phyloP scores from a whole-genome alignment of 2,113 vertebrate genomes.

The Lophotis ruficrista region DNA sequence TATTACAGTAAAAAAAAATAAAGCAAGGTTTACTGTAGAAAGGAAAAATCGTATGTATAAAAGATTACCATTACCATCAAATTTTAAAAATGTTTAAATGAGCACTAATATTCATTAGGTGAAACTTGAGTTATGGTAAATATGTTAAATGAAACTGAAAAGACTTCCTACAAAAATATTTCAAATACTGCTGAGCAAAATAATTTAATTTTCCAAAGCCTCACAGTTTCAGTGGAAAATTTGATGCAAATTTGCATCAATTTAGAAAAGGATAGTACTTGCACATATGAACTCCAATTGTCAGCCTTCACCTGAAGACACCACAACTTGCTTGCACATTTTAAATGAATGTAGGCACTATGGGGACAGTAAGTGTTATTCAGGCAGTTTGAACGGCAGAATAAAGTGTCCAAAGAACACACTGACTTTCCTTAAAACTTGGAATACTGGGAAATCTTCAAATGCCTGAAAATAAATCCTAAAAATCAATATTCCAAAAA shows the following conservation, averaged over 20 bases:
- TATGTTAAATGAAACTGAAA: neutral
- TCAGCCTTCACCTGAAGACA: neutral
- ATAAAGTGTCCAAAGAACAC: neutral
- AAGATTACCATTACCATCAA: neutral
- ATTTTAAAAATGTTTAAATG: neutral
- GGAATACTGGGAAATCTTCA: neutral
- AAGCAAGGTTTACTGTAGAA: neutral
- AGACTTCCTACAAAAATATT: neutral
- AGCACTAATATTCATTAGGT: neutral
- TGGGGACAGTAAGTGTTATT: neutral
- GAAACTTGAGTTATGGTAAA: neutral
- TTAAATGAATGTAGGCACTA: neutral
- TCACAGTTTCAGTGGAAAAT: neutral
- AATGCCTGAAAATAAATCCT: neutral
- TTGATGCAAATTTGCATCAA: neutral
- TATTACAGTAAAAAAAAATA: neutral
- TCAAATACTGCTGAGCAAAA: neutral
- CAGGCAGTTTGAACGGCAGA: neutral
- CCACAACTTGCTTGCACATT: neutral
- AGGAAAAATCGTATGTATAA: neutral
- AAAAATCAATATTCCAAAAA: neutral
- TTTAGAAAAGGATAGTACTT: neutral
- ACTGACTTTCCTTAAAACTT: neutral
- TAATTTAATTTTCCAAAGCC: neutral
- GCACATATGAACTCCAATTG: neutral